A percentile compares a stretch with the other conserved stretches of the same genome.
Conservation (phyloP, 1,140 invertebrate species). For the Pogonomyrmex californicus region DNA sequence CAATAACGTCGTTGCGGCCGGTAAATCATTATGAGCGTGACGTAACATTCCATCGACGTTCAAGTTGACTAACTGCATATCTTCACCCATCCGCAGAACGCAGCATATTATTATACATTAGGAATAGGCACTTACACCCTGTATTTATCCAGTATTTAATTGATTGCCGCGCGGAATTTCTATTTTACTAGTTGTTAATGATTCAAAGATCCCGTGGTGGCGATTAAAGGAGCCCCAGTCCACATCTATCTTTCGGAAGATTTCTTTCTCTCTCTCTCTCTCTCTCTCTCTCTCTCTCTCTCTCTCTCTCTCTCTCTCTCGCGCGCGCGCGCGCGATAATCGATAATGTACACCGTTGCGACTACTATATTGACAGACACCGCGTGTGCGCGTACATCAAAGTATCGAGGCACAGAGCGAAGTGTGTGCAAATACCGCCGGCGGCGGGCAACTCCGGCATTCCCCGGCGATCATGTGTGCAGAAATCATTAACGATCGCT, state of each 20-base stretch:
- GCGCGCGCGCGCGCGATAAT: slow-evolving; percentile 54
- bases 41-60: slow-evolving; percentile 35
- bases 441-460: slow-evolving; percentile 31
- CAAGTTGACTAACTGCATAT: neutral
- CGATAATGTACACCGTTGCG: slow-evolving; percentile 62
- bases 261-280: neutral
- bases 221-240: slow-evolving; percentile 22
- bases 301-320: slow-evolving; percentile 6
- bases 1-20: neutral
- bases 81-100: neutral
- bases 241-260: slow-evolving; percentile 44
- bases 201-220: slow-evolving; percentile 23
- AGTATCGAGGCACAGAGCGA: slow-evolving; percentile 18
- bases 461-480: slow-evolving; percentile 53
- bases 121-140: neutral
- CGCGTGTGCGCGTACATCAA: slow-evolving; percentile 56
- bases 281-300: slow-evolving; percentile 17
- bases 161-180: slow-evolving; percentile 23
- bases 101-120: slow-evolving; percentile 1
- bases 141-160: slow-evolving; percentile 11
- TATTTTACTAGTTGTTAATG: slow-evolving; percentile 28
- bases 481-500: slow-evolving; percentile 68
- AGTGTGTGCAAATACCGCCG: slow-evolving; percentile 58
- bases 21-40: slow-evolving; percentile 31
- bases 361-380: slow-evolving; percentile 62